Evolutionary conservation across 2,797 vertebrate genomes (phyloP), one percentile per base, ranked within the genome.

Genomic region (Eulemur mongoz): DNA sequence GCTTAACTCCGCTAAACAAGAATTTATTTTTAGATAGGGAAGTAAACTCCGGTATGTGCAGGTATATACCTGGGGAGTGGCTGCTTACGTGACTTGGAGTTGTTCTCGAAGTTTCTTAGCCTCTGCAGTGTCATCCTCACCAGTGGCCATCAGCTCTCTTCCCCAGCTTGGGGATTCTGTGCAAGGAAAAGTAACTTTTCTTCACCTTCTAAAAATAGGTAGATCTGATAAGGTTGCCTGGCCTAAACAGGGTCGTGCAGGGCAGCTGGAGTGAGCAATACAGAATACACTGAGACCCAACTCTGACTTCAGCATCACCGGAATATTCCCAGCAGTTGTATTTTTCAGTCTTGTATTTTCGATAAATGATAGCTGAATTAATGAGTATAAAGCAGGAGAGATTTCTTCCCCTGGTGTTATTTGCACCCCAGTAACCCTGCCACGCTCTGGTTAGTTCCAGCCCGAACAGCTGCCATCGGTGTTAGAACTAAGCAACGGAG

Each of bases 301-400:
- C 8, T 23, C 35, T 0, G 6, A 17, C 27, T 50, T 15, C 12
- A 30, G 35, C 35, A 1, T 30, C 22, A 2, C n/a, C 70, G 1
- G 12, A 3, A 12, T 14, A 4, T 12, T 18, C 23, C 69, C 13
- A 4, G 50, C 23, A 22, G 65, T n/a, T 30, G 3, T 18, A 7
- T 23, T 20, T 61, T 32, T 32, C 63, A 30, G 73, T 73, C 81
- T 75, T 5, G 30, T 50, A 0, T 20, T 15, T 4, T 18, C 48
- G 69, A 8, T 50, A 40, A 35, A 18, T 35, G 25, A 2, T 52
- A 35, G 61, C 59, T 63, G 65, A 52, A 12, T 43, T 67, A 22
- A n/a, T 35, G 94, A 38, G 10, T 22, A 1, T 7, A 67, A 57
- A 2, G 54, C 52, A 25, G 3, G 30, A 14, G 32, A 1, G 1